Percentiles rank a stretch among this genome's conserved stretches.
Evolutionary conservation across 2,113 vertebrate genomes (phyloP).

Genomic region (Pelodiscus sinensis): DNA sequence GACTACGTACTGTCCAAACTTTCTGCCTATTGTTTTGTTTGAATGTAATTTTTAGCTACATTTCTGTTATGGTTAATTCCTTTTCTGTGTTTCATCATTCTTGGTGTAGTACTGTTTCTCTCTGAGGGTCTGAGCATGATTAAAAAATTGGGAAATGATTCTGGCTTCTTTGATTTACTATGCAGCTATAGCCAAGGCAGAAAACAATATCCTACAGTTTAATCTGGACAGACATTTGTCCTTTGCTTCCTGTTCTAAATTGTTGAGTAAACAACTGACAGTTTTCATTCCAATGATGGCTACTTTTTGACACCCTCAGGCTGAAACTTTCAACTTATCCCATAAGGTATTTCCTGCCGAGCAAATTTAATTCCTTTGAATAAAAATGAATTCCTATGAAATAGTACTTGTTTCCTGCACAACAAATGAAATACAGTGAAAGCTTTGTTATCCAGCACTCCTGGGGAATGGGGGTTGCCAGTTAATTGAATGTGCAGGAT

Average conservation of each 20-base stretch:
- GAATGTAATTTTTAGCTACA: neutral
- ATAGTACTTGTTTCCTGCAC: neutral
- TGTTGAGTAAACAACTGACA: neutral
- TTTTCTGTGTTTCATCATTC: neutral
- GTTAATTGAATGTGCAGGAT: too few relatives aligned
- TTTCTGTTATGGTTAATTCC: neutral
- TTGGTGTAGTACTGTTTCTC: neutral
- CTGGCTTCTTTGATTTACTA: neutral
- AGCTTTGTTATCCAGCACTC: too few relatives aligned
- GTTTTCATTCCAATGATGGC: neutral
- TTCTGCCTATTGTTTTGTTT: neutral
- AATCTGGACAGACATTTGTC: neutral
- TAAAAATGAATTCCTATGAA: neutral
- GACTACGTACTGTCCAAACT: fast-evolving
- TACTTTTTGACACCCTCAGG: neutral
- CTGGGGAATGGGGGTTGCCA: too few relatives aligned
- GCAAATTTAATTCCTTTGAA: neutral
- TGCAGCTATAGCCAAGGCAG: neutral
- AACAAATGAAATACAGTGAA: neutral
- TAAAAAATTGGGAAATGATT: neutral
- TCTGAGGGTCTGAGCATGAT: neutral
- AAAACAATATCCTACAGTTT: neutral
- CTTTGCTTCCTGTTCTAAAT: neutral
- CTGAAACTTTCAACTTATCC: neutral
- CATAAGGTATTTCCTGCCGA: neutral